Conservation (phyloP, 2,797 vertebrate species). For the Sebastes kiyomatsui region DNA sequence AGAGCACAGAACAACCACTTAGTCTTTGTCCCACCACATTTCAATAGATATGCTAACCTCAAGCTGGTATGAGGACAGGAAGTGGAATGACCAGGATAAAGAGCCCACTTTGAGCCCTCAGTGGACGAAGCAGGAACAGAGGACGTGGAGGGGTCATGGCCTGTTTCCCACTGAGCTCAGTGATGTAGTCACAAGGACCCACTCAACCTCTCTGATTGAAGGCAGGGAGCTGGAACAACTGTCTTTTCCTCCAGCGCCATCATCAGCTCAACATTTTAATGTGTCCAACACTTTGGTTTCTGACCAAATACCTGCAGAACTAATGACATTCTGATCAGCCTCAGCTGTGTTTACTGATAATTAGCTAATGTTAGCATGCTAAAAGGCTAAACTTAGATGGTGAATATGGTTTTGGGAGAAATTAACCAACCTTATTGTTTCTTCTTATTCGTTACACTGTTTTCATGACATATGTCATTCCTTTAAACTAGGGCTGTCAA, state of each 20-base stretch:
- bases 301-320: no score
- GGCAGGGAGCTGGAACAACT: neutral
- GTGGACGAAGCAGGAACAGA: neutral
- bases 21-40: neutral
- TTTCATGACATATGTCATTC: no score
- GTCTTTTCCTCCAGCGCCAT: neutral
- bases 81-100: neutral
- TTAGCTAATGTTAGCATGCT: no score
- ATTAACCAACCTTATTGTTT: no score
- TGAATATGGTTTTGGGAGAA: no score
- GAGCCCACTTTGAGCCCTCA: neutral
- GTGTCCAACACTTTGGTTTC: neutral
- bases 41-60: neutral
- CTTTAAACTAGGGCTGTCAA: no score
- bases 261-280: neutral
- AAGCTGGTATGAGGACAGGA: neutral
- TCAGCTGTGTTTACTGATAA: no score
- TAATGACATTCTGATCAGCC: no score
- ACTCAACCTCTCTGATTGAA: neutral
- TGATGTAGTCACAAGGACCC: neutral
- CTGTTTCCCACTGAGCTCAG: neutral
- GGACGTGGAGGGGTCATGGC: neutral
- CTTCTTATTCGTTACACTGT: no score
- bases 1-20: neutral
- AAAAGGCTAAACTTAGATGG: no score